phyloP scores from a whole-genome alignment of 2,797 vertebrate genomes.

The Falco cherrug region DNA sequence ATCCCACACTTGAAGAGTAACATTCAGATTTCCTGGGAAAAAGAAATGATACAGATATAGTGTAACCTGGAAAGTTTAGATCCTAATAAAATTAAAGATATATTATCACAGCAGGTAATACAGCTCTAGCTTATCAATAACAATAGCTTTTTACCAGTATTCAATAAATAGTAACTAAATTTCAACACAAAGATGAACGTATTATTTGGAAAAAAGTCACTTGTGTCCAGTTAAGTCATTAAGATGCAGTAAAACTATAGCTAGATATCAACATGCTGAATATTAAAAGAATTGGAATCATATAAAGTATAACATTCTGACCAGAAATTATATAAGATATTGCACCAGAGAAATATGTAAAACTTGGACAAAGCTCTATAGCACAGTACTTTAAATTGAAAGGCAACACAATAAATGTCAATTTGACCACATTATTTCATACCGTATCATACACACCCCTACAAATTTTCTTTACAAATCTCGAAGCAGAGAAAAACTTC shows the following conservation, averaged over 20 bases:
- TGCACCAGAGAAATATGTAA: neutral
- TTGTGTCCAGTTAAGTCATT: neutral
- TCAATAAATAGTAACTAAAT: neutral
- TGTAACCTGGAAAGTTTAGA: neutral
- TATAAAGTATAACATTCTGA: neutral
- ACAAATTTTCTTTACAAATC: neutral
- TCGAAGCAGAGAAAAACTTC: neutral
- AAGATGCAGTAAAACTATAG: neutral
- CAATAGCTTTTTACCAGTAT: neutral
- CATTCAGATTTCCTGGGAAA: conserved; percentile 91
- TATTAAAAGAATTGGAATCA: neutral
- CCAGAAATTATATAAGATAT: neutral
- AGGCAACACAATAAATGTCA: neutral
- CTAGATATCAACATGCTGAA: neutral
- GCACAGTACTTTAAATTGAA: neutral
- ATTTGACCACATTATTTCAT: neutral
- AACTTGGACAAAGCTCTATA: neutral
- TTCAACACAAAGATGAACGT: neutral
- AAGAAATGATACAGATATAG: conserved; percentile 29
- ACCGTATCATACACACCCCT: fast-evolving
- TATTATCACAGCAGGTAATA: neutral
- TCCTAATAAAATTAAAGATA: conserved; percentile 1
- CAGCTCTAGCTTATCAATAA: neutral
- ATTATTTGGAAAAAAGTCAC: neutral
- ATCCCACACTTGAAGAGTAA: conserved; percentile 98